Conservation (phyloP, 2,797 vertebrate genomes). For the Mallotus villosus region DNA sequence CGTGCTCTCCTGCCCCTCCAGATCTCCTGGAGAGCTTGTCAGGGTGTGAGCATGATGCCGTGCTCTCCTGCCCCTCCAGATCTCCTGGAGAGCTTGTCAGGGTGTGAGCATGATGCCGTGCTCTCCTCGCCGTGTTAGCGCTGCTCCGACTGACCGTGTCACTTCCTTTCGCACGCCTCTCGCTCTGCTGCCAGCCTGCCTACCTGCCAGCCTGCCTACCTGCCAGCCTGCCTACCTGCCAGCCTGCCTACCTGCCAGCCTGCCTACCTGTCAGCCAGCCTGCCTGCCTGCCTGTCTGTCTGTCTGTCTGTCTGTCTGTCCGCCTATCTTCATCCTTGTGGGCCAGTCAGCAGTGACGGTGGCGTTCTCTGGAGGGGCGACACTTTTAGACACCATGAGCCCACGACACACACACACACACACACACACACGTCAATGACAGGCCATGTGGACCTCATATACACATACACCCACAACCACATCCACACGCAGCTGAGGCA, state of each 20-base stretch:
- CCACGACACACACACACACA: not conserved
- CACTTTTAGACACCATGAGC: slow-evolving; percentile 1
- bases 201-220: too few relatives aligned
- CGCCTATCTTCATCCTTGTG: slow-evolving; percentile 41
- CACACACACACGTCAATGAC: slow-evolving; percentile 21
- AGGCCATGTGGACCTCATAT: slow-evolving; percentile 3
- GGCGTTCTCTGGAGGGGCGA: slow-evolving; percentile 16
- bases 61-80: slow-evolving; percentile 61
- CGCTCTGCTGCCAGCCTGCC: too few relatives aligned
- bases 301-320: slow-evolving; percentile 11
- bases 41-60: too few relatives aligned
- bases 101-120: too few relatives aligned
- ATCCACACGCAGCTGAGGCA: not conserved
- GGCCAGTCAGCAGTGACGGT: slow-evolving; percentile 37
- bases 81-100: slow-evolving; percentile 29
- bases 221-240: too few relatives aligned
- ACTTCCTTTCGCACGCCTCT: too few relatives aligned
- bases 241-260: too few relatives aligned
- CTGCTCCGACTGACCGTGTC: too few relatives aligned
- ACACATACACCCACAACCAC: not conserved
- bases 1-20: slow-evolving; percentile 56
- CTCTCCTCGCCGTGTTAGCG: too few relatives aligned
- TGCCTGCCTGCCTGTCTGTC: slow-evolving; percentile 3
- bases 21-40: slow-evolving; percentile 40
- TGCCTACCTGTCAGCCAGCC: too few relatives aligned